Evolutionary conservation across 2,888 invertebrate genomes (phyloP).

Genomic region (Buathra laborator): DNA sequence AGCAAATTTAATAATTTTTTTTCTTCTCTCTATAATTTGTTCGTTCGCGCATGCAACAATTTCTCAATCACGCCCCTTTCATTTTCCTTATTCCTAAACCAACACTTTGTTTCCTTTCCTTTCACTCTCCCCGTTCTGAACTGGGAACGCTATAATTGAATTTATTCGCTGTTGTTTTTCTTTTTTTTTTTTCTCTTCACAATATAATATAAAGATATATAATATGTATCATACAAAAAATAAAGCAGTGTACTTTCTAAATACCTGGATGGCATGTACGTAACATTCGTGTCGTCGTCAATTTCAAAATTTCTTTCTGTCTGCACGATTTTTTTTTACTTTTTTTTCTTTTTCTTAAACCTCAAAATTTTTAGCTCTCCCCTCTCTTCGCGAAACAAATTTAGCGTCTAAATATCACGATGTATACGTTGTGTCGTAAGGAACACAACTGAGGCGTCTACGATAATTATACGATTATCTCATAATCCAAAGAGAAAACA

Average conservation of each 20-base stretch:
- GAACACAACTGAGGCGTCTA: slow-evolving; percentile 71
- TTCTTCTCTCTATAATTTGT: slow-evolving; percentile 49
- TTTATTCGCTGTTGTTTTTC: slow-evolving; percentile 62
- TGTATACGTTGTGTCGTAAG: slow-evolving; percentile 71
- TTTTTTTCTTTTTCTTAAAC: slow-evolving; percentile 46
- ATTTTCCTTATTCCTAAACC: slow-evolving; percentile 40
- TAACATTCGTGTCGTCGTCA: slow-evolving; percentile 72
- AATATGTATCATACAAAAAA: slow-evolving; percentile 80
- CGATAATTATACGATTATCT: slow-evolving; percentile 70
- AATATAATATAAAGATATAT: slow-evolving; percentile 73
- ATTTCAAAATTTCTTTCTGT: slow-evolving; percentile 56
- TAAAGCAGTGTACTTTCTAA: slow-evolving; percentile 81
- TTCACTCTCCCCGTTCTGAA: slow-evolving; percentile 68
- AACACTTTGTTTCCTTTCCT: slow-evolving; percentile 49
- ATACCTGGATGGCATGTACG: slow-evolving; percentile 80
- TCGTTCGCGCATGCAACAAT: slow-evolving; percentile 59
- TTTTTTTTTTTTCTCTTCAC: slow-evolving; percentile 34
- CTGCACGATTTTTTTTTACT: slow-evolving; percentile 41
- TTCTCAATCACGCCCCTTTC: slow-evolving; percentile 59
- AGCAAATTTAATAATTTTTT: slow-evolving; percentile 60
- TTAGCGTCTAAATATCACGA: slow-evolving; percentile 84
- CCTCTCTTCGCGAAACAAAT: slow-evolving; percentile 71
- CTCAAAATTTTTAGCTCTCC: slow-evolving; percentile 48
- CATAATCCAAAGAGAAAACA: slow-evolving; percentile 65
- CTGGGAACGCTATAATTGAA: slow-evolving; percentile 75